phyloP scores from a whole-genome alignment of 1,140 invertebrate genomes.

The Dolichoris vasculosae region DNA sequence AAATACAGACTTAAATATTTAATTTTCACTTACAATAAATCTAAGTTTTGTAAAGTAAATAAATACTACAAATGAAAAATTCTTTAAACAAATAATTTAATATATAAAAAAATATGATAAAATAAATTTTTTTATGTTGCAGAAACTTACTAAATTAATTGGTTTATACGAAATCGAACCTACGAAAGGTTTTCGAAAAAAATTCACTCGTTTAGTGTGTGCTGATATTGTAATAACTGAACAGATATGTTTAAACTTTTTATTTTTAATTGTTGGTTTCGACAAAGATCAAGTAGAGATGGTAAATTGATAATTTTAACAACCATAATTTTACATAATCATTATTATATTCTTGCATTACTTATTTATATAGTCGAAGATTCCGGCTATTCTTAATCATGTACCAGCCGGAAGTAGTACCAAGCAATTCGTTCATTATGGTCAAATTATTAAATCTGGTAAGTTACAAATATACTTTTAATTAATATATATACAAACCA shows the following conservation, averaged over 20 bases:
- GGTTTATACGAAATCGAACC: constrained; percentile 76
- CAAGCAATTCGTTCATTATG: constrained; percentile 86
- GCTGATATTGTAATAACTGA: constrained; percentile 70
- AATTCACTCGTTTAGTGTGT: constrained; percentile 73
- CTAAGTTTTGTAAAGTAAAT: too few species aligned
- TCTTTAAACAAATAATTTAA: too few species aligned
- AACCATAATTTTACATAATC: not conserved
- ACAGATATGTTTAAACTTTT: constrained; percentile 75
- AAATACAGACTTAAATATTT: not conserved
- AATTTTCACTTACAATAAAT: too few species aligned
- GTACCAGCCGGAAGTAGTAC: constrained; percentile 88
- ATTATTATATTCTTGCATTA: not conserved
- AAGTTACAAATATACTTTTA: constrained; percentile 47
- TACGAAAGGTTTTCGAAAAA: constrained; percentile 67
- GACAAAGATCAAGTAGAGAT: constrained; percentile 69
- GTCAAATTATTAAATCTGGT: constrained; percentile 79
- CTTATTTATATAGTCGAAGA: constrained; percentile 62
- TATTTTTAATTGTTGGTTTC: constrained; percentile 77
- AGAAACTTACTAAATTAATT: constrained; percentile 69
- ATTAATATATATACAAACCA: too few species aligned
- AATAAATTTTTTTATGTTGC: constrained; percentile 35
- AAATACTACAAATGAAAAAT: too few species aligned
- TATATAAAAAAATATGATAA: too few species aligned
- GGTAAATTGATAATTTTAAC: constrained; percentile 53
- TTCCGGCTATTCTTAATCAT: constrained; percentile 86